phyloP scores from a whole-genome alignment of 2,888 invertebrate species.

The Noctua janthe region DNA sequence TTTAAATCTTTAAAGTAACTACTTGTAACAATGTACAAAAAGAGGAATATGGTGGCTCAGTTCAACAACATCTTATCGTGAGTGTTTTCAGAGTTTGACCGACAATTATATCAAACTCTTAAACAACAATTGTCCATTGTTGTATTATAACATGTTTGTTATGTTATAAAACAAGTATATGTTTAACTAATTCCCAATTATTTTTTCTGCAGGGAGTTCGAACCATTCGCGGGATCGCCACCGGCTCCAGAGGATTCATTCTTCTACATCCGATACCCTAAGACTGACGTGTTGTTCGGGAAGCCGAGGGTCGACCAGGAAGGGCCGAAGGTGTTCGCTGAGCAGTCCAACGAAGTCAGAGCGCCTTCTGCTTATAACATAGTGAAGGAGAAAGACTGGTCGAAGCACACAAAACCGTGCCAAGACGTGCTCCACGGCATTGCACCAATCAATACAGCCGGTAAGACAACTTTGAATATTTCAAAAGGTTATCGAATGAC shows the following conservation, averaged over 20 bases:
- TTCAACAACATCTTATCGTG: slow-evolving; percentile 82
- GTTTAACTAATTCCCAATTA: slow-evolving; percentile 30
- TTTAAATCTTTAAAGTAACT: slow-evolving; percentile 6
- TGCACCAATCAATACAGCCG: slow-evolving; percentile 84
- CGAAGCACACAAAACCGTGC: slow-evolving; percentile 93
- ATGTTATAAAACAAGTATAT: slow-evolving; percentile 22
- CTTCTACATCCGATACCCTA: slow-evolving; percentile 91
- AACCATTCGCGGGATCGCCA: slow-evolving; percentile 91
- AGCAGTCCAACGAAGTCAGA: slow-evolving; percentile 76
- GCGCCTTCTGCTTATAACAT: slow-evolving; percentile 74
- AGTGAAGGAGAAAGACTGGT: slow-evolving; percentile 88
- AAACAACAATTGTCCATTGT: slow-evolving; percentile 49
- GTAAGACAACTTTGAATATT: slow-evolving; percentile 72
- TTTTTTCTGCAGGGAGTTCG: slow-evolving; percentile 82
- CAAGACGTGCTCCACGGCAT: slow-evolving; percentile 91
- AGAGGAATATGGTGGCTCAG: slow-evolving; percentile 81
- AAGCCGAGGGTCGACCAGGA: slow-evolving; percentile 76
- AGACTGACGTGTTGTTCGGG: slow-evolving; percentile 82
- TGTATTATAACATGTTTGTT: slow-evolving; percentile 41
- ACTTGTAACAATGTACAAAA: slow-evolving; percentile 79
- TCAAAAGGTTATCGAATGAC: slow-evolving; percentile 65
- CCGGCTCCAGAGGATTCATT: slow-evolving; percentile 94
- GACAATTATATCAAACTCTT: slow-evolving; percentile 41
- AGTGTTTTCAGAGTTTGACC: slow-evolving; percentile 70
- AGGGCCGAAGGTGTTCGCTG: slow-evolving; percentile 71